Evolutionary conservation across 35 echinoderm and acorn worm genomes (phyloP), one percentile per base, ranked within the genome.

Genomic region (Chiridota heheva): DNA sequence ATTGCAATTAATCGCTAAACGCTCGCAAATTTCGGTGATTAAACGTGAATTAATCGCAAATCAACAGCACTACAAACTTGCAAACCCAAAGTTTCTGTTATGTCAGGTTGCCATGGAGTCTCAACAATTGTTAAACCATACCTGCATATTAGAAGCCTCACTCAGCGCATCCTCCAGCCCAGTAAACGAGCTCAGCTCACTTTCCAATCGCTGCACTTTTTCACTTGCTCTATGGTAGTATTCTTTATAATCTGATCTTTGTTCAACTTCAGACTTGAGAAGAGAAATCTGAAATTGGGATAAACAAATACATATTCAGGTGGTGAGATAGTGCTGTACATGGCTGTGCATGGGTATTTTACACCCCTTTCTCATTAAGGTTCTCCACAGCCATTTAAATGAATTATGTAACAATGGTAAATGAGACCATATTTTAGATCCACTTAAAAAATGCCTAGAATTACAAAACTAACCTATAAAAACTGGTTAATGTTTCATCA

Each of bases 131-230:
- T n/a, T n/a, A n/a, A n/a, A n/a, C n/a, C n/a, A n/a, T 73, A 92
- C 83, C 76, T 92, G 90, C 27, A 92, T 30, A 38, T 87, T 57
- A 29, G 81, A 42, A 45, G 83, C 83, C 51, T 58, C 82, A 2
- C 58, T 22, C 69, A 92, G 42, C 2, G 90, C 66, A 57, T 82
- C 83, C 36, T 82, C 45, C 2, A 92, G 77, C 44, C 72, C 55
- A 4, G 76, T 82, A 26, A 84, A 86, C 16, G 82, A 36, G 2
- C 66, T 44, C 2, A 86, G 8, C 45, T 87, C 75, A 38, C 13
- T 63, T 51, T 92, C 41, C 13, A 86, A 69, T 18, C 33, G 38
- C 31, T 20, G 37, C 17, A 80, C 72, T 38, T 70, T 86, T 35
- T 58, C 67, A 27, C 63, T 42, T 17, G 70, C 67, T 47, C 83